Evolutionary conservation across 2,888 invertebrate species (phyloP).

Genomic region (Dryobotodes eremita): DNA sequence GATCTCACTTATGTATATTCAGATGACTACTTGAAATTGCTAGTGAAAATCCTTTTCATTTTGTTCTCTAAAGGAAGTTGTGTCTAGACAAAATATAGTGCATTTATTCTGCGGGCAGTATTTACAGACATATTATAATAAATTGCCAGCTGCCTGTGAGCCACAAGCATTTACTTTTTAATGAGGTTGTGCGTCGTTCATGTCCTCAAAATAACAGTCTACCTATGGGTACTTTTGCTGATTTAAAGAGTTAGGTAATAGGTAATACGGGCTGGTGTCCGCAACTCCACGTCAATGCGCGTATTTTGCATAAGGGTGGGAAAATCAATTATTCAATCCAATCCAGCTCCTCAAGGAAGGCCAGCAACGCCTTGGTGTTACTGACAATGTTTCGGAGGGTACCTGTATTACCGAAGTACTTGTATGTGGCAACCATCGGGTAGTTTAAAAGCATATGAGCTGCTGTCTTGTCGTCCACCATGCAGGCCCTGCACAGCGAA

Average conservation of each 20-base stretch:
- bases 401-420: background rate
- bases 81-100: background rate
- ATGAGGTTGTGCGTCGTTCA: background rate
- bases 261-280: no score
- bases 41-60: constrained; percentile 3
- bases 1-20: background rate
- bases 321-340: background rate
- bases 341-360: background rate
- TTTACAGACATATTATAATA: background rate
- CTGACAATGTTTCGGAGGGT: background rate
- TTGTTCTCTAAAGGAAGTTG: background rate
- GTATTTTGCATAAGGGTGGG: background rate
- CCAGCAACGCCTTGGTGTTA: background rate
- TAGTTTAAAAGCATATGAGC: background rate
- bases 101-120: background rate
- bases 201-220: background rate
- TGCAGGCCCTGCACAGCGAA: no score
- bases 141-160: background rate
- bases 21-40: constrained; percentile 3
- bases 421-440: background rate
- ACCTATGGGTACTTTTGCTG: background rate
- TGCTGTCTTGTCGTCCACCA: background rate
- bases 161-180: background rate
- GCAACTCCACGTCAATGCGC: no score
- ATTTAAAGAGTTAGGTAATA: background rate